Percentiles rank a stretch among this genome's conserved stretches.
These are phyloP conservation scores for Notamacropus eugenii DNA, from an alignment of 2,797 vertebrate genomes.

Conservation along the genomic window DNA sequence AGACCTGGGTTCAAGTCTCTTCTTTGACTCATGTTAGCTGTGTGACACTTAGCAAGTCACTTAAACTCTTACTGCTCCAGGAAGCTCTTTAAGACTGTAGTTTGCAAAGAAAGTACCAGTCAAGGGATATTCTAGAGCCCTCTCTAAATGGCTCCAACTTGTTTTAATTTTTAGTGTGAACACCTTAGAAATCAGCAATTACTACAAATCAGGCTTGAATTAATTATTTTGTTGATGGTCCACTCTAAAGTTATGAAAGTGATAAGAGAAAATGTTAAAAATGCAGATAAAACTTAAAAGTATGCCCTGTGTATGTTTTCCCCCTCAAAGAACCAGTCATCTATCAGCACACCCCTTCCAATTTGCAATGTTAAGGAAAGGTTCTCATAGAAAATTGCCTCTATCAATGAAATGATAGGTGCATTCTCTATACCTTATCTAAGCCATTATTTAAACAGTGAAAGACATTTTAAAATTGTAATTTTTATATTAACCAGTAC, in stretches of 20 bases:
- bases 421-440: background rate
- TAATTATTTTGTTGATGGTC: background rate
- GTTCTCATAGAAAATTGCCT: background rate
- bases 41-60: background rate
- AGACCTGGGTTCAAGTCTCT: too few relatives aligned
- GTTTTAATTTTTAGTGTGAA: background rate
- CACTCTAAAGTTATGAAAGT: background rate
- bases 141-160: background rate
- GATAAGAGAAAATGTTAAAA: background rate
- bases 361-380: background rate
- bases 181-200: background rate
- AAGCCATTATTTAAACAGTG: background rate
- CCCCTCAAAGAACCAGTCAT: background rate
- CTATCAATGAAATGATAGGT: background rate
- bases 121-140: background rate
- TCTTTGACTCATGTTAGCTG: too few relatives aligned
- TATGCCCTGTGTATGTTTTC: background rate
- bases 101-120: background rate
- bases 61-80: background rate
- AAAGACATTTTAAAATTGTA: background rate
- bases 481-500: background rate
- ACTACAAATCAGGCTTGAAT: background rate
- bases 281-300: background rate
- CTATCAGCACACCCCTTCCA: background rate
- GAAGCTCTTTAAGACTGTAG: background rate